Conservation (phyloP, 1,140 invertebrate species). For the Hormaphis cornu region DNA sequence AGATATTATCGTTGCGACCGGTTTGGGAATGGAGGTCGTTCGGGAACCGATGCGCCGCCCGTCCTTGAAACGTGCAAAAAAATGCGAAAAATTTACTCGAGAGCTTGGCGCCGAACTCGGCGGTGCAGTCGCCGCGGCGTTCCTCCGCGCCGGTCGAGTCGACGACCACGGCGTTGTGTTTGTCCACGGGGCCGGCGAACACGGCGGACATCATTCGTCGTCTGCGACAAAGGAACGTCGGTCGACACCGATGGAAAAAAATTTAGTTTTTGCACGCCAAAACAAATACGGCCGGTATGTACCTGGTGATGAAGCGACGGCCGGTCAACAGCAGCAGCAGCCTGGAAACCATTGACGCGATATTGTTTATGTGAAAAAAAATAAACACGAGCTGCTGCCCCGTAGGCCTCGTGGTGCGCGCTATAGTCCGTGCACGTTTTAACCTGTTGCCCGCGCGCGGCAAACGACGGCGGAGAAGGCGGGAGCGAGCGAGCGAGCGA, state of each 20-base stretch:
- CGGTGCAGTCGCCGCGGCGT: background rate
- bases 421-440: conserved; percentile 27
- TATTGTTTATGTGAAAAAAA: no score
- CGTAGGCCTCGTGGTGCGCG: background rate
- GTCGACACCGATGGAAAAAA: background rate
- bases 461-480: conserved; percentile 6
- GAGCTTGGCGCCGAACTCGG: conserved; percentile 15
- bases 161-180: conserved; percentile 60
- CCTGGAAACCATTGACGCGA: conserved; percentile 17
- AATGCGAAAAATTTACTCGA: conserved; percentile 14
- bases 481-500: no score
- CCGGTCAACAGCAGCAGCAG: background rate
- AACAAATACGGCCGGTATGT: background rate
- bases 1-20: no score
- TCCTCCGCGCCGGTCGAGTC: conserved; percentile 46
- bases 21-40: background rate
- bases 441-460: conserved; percentile 28
- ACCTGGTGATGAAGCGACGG: conserved; percentile 5
- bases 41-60: conserved; percentile 16
- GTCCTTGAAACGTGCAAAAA: background rate
- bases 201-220: conserved; percentile 22
- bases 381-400: background rate
- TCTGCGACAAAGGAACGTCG: background rate
- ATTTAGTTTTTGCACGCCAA: no score
- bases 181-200: conserved; percentile 53